Base-by-base conservation (phyloP, 2,888 invertebrate genomes). In the Euzetes globulus region DNA sequence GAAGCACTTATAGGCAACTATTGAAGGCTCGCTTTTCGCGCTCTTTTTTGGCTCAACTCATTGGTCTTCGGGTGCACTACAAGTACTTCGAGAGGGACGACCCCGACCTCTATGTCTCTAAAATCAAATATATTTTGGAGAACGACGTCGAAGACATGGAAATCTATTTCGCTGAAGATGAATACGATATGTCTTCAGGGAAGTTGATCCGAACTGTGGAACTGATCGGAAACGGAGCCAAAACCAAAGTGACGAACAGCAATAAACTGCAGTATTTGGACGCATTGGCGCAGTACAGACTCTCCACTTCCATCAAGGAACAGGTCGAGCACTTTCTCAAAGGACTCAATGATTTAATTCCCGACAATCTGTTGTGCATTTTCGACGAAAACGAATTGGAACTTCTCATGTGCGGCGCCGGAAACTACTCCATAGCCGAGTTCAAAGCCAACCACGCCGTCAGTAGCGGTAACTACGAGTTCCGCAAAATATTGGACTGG, bases 31-130 rank as follows among this genome's bases (percentile, higher is more conserved):
- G 93, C 73, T 93, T 95, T 82, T 91, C 94, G 55, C 86, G 95
- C 75, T 93, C 94, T 55, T 96, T 96, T 85, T 87, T 95, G 76
- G 95, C 95, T 76, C 94, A 94, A 85, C 88, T 96, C 78, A 95
- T 95, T 80, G 96, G 95, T 22, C 87, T 95, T 47, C 84, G 94
- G 77, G 94, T 95, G 76, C 92, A 94, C 82, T 94, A 93, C 81
- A 94, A 92, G 91, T 92, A 95, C 83, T 95, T 95, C 83, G 94
- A 95, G 82, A 93, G 94, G 84, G 95, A 96, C 82, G 95, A 95
- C 84, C 94, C 95, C 0, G 94, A 94, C 83, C 85, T 95, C 75
- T 95, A 93, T 84, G 84, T 93, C 77, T 90, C 91, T n/a, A 95
- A 95, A 85, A 90, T 95, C 60, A 92, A 92, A 82, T 95, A 94